Conservation (phyloP, 2,113 vertebrate species). For the Caracal caracal region DNA sequence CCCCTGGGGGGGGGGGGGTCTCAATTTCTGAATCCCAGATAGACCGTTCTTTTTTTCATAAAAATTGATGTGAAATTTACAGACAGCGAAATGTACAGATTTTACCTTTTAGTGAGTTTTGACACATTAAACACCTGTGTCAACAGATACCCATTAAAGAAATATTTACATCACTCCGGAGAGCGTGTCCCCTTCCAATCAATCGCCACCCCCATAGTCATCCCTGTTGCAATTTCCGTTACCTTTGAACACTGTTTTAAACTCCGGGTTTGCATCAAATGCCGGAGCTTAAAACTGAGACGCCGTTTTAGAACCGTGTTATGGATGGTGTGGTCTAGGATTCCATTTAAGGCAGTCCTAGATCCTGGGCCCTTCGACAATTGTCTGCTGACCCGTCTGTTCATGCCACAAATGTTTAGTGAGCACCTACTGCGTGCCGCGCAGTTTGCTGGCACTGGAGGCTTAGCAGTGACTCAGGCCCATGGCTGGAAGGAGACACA, state of each 20-base stretch:
- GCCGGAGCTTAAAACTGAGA: background rate
- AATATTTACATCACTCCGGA: background rate
- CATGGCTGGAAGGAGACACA: background rate
- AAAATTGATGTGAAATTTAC: background rate
- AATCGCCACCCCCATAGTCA: rapidly evolving
- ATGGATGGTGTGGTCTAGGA: background rate
- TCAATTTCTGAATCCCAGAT: background rate
- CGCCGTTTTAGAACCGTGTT: background rate
- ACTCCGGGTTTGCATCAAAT: background rate
- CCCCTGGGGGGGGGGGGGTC: background rate
- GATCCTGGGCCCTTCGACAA: background rate
- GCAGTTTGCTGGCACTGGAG: background rate
- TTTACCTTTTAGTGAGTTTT: background rate
- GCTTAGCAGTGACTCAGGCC: background rate
- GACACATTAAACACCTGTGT: background rate
- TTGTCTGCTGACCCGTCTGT: background rate
- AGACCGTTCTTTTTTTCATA: background rate
- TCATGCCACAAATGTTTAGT: background rate
- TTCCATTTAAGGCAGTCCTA: background rate
- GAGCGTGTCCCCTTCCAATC: background rate
- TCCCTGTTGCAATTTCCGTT: background rate
- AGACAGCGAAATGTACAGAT: background rate
- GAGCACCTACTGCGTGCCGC: background rate
- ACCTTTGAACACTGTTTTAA: background rate
- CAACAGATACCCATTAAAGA: background rate